phyloP scores from a whole-genome alignment of 2,797 vertebrate genomes.

The Dryobates pubescens region DNA sequence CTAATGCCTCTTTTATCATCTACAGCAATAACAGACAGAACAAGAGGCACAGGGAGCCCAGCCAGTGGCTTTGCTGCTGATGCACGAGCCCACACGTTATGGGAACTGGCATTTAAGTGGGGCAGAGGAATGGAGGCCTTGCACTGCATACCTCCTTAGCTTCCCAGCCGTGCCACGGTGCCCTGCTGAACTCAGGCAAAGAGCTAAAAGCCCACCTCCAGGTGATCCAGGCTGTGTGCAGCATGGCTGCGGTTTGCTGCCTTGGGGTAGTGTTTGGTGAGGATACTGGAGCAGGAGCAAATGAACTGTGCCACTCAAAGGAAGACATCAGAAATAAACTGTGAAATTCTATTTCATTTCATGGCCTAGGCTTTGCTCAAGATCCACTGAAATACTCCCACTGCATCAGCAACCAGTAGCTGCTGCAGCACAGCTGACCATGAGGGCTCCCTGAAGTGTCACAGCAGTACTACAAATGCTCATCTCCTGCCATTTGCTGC shows the following conservation, averaged over 20 bases:
- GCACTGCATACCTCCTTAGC: neutral
- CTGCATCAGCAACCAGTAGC: neutral
- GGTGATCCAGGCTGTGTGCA: neutral
- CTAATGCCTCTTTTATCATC: slow-evolving; percentile 7
- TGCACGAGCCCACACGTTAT: neutral
- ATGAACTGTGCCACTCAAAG: neutral
- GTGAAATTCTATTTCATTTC: neutral
- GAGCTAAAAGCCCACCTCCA: slow-evolving; percentile 23
- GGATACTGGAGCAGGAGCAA: neutral
- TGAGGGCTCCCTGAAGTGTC: neutral
- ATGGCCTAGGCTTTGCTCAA: neutral
- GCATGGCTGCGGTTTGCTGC: neutral
- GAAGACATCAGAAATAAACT: neutral
- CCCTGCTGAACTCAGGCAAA: neutral
- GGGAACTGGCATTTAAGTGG: slow-evolving; percentile 27
- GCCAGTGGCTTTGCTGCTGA: slow-evolving; percentile 6
- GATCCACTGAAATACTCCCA: neutral
- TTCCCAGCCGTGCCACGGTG: neutral
- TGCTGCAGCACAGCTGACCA: neutral
- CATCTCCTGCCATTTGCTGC: neutral
- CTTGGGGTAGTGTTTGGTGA: neutral
- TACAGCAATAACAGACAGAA: slow-evolving; percentile 1
- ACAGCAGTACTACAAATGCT: neutral
- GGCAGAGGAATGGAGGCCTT: slow-evolving; percentile 10
- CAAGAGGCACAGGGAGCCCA: slow-evolving; percentile 4